Evolutionary conservation across 1,140 invertebrate species (phyloP), one percentile per base, ranked within the genome.

Genomic region (Ctenoplectra terminalis): DNA sequence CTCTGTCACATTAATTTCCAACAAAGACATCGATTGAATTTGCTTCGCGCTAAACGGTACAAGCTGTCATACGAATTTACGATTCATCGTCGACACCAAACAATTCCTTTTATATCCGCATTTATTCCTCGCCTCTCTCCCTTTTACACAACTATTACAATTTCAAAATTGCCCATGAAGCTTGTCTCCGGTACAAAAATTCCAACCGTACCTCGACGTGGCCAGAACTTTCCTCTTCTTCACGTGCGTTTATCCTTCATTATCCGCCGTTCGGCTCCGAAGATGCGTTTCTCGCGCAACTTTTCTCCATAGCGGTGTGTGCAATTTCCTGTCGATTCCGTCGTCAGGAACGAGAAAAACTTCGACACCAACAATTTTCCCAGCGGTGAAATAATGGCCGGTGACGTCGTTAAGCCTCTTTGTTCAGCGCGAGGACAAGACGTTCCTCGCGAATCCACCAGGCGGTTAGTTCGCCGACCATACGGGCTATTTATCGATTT

Each of bases 401-500:
- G 15, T 15, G 37, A 58, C 31, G 34, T 29, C 0, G 31, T 58
- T 31, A 23, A 7, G 1, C 56, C 29, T n/a, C 15, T 40, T 50
- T 20, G 13, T 20, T 13, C 23, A 20, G 6, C n/a, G 5, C 20
- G 52, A 58, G n/a, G 54, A 20, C 34, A n/a, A 72, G 67, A 15
- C 40, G 26, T 46, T 48, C 43, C 26, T n/a, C 23, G 23, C 20
- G n/a, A 46, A 29, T 60, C 29, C 29, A 31, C 20, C 29, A 11
- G 46, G 9, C 23, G 20, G 34, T 34, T 6, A n/a, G 23, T 17
- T 54, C 43, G 6, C 13, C 46, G 46, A 23, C 11, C 31, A 17
- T n/a, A 2, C n/a, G 2, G 40, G n/a, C 43, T 40, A 61, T 50
- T 79, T 84, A 84, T 75, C 66, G 76, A 84, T 76, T 75, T 52